A percentile compares a stretch with the other conserved stretches of the same genome.
These are phyloP conservation scores for Hirtodrosophila confusa DNA, from an alignment of 2,888 invertebrate species.

Conservation along the genomic window DNA sequence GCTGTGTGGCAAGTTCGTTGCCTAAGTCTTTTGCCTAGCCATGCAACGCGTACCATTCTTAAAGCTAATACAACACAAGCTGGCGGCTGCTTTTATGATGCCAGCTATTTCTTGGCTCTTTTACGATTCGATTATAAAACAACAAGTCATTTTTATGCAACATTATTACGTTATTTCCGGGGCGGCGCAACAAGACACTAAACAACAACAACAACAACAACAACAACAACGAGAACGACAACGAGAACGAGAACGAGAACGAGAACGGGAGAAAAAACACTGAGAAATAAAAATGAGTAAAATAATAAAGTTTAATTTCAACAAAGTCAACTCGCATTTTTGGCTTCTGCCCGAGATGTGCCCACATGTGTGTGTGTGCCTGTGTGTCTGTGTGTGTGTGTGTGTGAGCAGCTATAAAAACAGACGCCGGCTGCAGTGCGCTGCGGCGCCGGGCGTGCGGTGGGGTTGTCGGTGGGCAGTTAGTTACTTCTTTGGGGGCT, in stretches of 20 bases:
- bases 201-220: constrained; percentile 13
- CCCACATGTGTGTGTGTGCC: not conserved
- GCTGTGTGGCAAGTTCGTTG: constrained; percentile 51
- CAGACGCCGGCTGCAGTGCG: constrained; percentile 56
- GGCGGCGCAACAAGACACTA: constrained; percentile 12
- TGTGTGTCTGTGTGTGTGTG: constrained; percentile 25
- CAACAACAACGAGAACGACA: constrained; percentile 5
- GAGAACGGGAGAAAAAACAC: not conserved
- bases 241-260: too few species aligned
- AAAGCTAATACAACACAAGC: constrained; percentile 15
- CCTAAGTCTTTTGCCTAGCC: constrained; percentile 57
- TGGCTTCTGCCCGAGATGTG: constrained; percentile 42
- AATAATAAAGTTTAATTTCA: constrained; percentile 73
- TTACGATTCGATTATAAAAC: constrained; percentile 75
- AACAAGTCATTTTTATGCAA: constrained; percentile 73
- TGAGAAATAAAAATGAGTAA: constrained; percentile 6
- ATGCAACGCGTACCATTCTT: constrained; percentile 50
- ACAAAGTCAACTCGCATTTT: constrained; percentile 56
- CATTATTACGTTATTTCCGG: constrained; percentile 74
- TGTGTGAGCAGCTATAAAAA: constrained; percentile 54
- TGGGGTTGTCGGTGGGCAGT: constrained; percentile 2
- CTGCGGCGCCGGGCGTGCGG: not conserved
- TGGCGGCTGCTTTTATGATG: constrained; percentile 28
- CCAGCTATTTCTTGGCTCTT: constrained; percentile 39
- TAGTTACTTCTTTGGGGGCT: constrained; percentile 37